These are phyloP conservation scores for Bibio marci DNA, from an alignment of 2,888 invertebrate genomes.

Conservation along the genomic window DNA sequence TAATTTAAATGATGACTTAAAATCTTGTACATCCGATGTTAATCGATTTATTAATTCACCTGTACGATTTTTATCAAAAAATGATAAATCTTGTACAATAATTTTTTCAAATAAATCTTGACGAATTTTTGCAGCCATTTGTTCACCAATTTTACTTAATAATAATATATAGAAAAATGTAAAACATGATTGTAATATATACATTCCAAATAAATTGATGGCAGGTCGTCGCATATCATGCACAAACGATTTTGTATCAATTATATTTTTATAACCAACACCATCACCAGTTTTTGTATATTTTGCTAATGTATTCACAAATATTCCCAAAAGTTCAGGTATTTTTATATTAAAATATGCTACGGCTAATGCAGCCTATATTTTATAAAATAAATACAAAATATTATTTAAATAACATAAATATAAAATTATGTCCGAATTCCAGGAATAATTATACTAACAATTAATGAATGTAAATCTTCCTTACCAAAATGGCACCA, in stretches of 20 bases:
- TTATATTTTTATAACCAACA: constrained; percentile 14
- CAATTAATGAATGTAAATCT: too few relatives aligned
- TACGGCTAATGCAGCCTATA: constrained; percentile 70
- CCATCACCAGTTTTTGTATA: constrained; percentile 32
- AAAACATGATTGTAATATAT: constrained; percentile 45
- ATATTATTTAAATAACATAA: neutral
- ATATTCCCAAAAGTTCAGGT: constrained; percentile 63
- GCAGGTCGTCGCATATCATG: constrained; percentile 23
- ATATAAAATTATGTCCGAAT: constrained; percentile 1
- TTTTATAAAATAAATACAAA: neutral
- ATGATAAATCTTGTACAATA: constrained; percentile 70
- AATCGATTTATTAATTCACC: constrained; percentile 84
- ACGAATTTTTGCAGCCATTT: constrained; percentile 65
- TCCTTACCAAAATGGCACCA: constrained; percentile 61
- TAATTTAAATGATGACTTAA: constrained; percentile 91
- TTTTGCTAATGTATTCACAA: constrained; percentile 61
- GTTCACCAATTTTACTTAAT: constrained; percentile 75
- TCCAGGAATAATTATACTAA: constrained; percentile 3
- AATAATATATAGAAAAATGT: constrained; percentile 83
- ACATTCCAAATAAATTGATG: constrained; percentile 23
- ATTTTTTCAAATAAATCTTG: constrained; percentile 68
- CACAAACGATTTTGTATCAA: constrained; percentile 19
- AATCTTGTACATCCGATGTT: constrained; percentile 89
- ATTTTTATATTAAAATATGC: constrained; percentile 81
- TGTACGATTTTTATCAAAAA: constrained; percentile 80